Base-by-base conservation (phyloP, 2,113 vertebrate genomes). In the Misgurnus mizolepis region DNA sequence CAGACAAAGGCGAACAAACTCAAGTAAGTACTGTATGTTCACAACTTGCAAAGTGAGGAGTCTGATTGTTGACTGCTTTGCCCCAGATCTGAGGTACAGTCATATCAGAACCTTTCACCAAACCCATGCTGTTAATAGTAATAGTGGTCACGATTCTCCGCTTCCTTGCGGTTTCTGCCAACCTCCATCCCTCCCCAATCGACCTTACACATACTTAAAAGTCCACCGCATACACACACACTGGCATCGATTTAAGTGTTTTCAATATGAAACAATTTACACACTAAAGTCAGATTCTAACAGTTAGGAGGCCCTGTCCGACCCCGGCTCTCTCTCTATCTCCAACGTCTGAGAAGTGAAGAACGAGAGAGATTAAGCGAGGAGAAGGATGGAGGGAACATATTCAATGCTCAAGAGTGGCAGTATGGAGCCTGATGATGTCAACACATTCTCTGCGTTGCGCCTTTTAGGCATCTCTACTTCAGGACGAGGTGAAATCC, bases 401-500 rank as follows among this genome's bases (percentile, higher is more conserved):
- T 43, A 22, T 86, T 87, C 86, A 77, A 83, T 88, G 91, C 85
- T 88, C 86, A 76, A 88, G 87, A 82, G 43, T 14, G 85, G 86
- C 88, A 89, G 87, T 84, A 84, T 83, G 87, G 88, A 84, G 89
- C 82, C 85, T 88, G 79, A 85, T 67, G 88, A 86, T 80, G 82
- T 79, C 85, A 82, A 89, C 86, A 66, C 84, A 18, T 17, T 70
- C 27, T 53, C 27, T 45, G 10, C 34, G 40, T 40, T 27, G 55
- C n/a, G 3, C 47, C 18, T 76, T 64, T 80, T 53, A 4, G 18
- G 40, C 15, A 45, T 34, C 5, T 61, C 95, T 95, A 99, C 89
- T 99, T 99, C 91, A 99, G 83, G 88, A 98, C 96, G 87, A 99
- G 95, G 88, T 98, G 96, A 90, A 97, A 94, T 84, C 96, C 95